Conservation (phyloP, 1,140 invertebrate genomes). For the Drosophila biarmipes region DNA sequence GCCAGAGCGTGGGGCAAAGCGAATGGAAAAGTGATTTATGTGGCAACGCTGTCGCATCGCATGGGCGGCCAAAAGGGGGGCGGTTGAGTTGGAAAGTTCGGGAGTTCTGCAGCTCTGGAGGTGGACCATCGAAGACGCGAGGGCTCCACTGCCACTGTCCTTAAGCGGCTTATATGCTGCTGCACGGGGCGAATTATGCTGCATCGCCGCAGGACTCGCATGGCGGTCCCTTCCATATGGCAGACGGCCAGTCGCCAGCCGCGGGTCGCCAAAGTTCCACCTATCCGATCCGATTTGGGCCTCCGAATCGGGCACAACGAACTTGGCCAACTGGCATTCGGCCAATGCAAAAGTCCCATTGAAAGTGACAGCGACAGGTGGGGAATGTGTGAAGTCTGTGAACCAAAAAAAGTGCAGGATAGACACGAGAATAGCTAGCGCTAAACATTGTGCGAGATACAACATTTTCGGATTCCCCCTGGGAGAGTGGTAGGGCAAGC, state of each 20-base stretch:
- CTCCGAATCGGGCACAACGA: conserved; percentile 15
- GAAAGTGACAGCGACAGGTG: conserved; percentile 63
- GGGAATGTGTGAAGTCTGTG: conserved; percentile 48
- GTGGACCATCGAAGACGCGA: background rate
- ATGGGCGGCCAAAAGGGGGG: background rate
- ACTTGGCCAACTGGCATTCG: conserved; percentile 13
- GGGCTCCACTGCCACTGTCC: conserved; percentile 31
- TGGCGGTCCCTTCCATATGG: conserved; percentile 9
- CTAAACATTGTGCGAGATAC: conserved; percentile 5
- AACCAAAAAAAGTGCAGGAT: background rate
- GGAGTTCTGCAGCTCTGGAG: background rate
- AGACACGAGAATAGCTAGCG: background rate
- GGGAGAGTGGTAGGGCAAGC: conserved; percentile 18
- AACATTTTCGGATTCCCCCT: conserved; percentile 29
- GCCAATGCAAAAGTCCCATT: conserved; percentile 19
- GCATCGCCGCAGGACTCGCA: conserved; percentile 38
- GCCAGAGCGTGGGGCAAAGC: conserved; percentile 11
- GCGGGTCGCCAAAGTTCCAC: background rate
- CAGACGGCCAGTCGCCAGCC: conserved; percentile 28
- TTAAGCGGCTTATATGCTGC: conserved; percentile 64
- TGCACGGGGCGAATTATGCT: conserved; percentile 62
- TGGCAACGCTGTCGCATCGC: conserved; percentile 25
- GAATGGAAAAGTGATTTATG: conserved; percentile 46
- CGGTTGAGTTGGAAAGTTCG: background rate
- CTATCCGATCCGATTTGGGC: conserved; percentile 9